Percentiles rank a stretch among this genome's conserved stretches.
Evolutionary conservation across 2,888 invertebrate species (phyloP).

Genomic region (Agapetus fuscipes): DNA sequence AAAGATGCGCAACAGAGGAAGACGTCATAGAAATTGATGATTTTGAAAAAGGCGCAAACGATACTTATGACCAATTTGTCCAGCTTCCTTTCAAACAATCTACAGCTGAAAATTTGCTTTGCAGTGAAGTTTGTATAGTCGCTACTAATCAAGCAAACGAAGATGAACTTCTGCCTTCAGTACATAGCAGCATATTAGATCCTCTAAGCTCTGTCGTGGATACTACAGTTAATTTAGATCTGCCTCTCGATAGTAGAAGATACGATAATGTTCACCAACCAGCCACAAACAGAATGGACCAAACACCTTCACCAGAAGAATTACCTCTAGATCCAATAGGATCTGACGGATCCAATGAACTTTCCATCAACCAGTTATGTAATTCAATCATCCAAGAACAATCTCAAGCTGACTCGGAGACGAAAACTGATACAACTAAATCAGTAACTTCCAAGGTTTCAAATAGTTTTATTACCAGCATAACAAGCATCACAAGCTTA

Average conservation of each 20-base stretch:
- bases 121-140: slow-evolving; percentile 8
- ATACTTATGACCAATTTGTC: slow-evolving; percentile 13
- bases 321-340: slow-evolving; percentile 65
- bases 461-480: slow-evolving; percentile 74
- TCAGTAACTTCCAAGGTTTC: slow-evolving; percentile 56
- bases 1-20: not conserved
- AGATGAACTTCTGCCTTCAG: slow-evolving; percentile 54
- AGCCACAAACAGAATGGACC: slow-evolving; percentile 50
- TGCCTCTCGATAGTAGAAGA: slow-evolving; percentile 41
- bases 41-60: not conserved
- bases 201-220: slow-evolving; percentile 45
- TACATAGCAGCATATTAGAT: slow-evolving; percentile 50
- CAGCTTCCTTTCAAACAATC: slow-evolving; percentile 18
- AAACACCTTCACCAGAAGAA: slow-evolving; percentile 80
- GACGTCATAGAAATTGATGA: slow-evolving; percentile 1
- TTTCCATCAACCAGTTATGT: slow-evolving; percentile 38
- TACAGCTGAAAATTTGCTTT: slow-evolving; percentile 11
- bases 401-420: slow-evolving; percentile 46
- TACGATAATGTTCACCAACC: slow-evolving; percentile 31
- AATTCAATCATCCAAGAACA: slow-evolving; percentile 40
- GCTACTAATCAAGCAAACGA: slow-evolving; percentile 33
- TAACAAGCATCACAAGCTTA: slow-evolving; percentile 83
- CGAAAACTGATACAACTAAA: slow-evolving; percentile 51
- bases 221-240: slow-evolving; percentile 45
- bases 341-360: slow-evolving; percentile 45